Conservation (phyloP, 2,797 vertebrate genomes). For the Esox lucius region DNA sequence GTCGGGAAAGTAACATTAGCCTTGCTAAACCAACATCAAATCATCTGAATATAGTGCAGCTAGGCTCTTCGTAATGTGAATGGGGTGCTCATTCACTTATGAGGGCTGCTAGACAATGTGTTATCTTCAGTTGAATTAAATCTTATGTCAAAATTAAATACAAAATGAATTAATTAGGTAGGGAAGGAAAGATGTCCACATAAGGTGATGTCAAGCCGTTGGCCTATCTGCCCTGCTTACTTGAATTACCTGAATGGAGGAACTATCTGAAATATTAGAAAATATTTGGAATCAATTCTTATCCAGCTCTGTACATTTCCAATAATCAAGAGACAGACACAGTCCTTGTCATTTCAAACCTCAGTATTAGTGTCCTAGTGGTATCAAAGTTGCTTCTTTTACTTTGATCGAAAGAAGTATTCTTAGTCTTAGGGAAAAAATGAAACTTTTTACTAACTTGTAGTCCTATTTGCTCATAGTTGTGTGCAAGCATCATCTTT, state of each 20-base stretch:
- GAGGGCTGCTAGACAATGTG: neutral
- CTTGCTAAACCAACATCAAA: neutral
- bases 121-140: neutral
- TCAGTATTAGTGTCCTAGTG: neutral
- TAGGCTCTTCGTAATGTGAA: neutral
- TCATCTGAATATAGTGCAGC: neutral
- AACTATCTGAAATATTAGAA: neutral
- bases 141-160: neutral
- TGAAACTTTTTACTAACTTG: slow-evolving; percentile 37
- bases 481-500: slow-evolving; percentile 35
- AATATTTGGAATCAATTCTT: neutral
- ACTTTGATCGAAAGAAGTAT: slow-evolving; percentile 15
- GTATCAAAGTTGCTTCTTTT: slow-evolving; percentile 11
- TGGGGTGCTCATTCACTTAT: neutral
- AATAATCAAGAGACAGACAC: neutral
- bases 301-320: neutral
- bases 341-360: neutral
- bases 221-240: neutral
- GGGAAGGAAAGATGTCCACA: neutral
- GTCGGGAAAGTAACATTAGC: neutral
- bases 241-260: neutral
- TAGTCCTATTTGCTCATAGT: slow-evolving; percentile 33
- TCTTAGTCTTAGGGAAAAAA: slow-evolving; percentile 23
- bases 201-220: neutral
- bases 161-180: neutral